A percentile compares a stretch with the other conserved stretches of the same genome.
Evolutionary conservation across 2,888 invertebrate genomes (phyloP).

Genomic region (Chrysolina americana): DNA sequence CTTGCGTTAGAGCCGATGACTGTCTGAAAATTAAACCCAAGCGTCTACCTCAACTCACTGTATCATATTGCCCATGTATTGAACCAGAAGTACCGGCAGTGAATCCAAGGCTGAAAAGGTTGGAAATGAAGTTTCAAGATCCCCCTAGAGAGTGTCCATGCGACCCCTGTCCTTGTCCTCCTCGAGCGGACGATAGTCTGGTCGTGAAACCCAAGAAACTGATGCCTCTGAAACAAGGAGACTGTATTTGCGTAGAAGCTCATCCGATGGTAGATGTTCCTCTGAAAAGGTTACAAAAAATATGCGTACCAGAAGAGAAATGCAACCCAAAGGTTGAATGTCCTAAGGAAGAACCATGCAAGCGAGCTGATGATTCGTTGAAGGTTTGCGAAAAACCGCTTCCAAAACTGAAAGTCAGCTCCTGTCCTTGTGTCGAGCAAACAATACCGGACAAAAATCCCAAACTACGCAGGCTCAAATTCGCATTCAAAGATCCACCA

Average conservation of each 20-base stretch:
- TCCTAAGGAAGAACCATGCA: conserved; percentile 14
- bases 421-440: conserved; percentile 52
- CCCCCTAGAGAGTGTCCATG: conserved; percentile 48
- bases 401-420: conserved; percentile 40
- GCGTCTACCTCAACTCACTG: conserved; percentile 46
- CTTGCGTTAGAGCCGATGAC: conserved; percentile 37
- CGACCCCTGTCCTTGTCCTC: conserved; percentile 29
- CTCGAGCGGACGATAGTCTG: conserved; percentile 46
- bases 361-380: conserved; percentile 40
- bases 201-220: conserved; percentile 37
- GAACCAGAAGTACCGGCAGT: conserved; percentile 43
- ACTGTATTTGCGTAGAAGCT: conserved; percentile 51
- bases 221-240: conserved; percentile 37
- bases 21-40: conserved; percentile 44
- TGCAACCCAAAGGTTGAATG: conserved; percentile 31
- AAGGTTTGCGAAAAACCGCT: conserved; percentile 46
- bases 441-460: conserved; percentile 42
- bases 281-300: conserved; percentile 42
- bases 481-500: conserved; percentile 49
- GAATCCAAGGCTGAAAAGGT: conserved; percentile 47
- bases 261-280: conserved; percentile 49
- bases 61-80: conserved; percentile 48
- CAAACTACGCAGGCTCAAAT: conserved; percentile 48
- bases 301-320: conserved; percentile 39
- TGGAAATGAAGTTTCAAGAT: conserved; percentile 49